Percentiles rank a stretch among this genome's conserved stretches.
Conservation (phyloP, 2,797 vertebrate species). For the Sebastes vulpes region DNA sequence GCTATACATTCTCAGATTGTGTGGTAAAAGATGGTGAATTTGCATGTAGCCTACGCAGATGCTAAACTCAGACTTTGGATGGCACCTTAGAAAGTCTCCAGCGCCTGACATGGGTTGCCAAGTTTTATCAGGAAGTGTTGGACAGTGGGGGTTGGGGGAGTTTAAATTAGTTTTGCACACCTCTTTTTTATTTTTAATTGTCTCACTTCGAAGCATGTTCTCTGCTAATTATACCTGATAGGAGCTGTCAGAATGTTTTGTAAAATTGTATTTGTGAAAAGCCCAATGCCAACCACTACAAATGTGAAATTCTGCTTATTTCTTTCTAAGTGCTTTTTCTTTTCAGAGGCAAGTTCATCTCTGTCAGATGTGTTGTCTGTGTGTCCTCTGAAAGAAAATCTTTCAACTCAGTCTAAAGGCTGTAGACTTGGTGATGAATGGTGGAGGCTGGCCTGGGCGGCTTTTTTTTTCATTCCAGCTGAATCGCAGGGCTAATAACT, state of each 20-base stretch:
- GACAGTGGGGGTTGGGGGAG: not conserved
- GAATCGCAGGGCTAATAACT: constrained; percentile 58
- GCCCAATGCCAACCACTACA: not conserved
- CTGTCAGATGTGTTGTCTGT: constrained; percentile 30
- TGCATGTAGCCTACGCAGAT: not conserved
- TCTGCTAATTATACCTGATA: not conserved
- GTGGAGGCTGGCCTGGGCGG: constrained; percentile 27
- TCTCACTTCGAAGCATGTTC: not conserved
- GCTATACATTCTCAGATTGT: not conserved
- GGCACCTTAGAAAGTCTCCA: constrained; percentile 4
- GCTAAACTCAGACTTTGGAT: constrained; percentile 27
- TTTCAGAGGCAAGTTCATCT: constrained; percentile 14
- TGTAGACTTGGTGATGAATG: constrained; percentile 55
- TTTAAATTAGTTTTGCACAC: not conserved
- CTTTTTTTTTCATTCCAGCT: constrained; percentile 39
- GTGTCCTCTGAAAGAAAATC: constrained; percentile 41
- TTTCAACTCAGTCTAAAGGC: constrained; percentile 43
- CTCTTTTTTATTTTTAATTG: constrained; percentile 2
- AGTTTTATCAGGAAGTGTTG: constrained; percentile 1
- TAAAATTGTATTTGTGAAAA: not conserved
- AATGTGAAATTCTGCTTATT: constrained; percentile 5
- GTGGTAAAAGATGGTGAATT: not conserved
- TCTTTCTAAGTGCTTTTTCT: not conserved
- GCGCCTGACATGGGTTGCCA: not conserved
- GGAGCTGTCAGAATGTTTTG: not conserved